Base-by-base conservation (phyloP, 2,888 invertebrate genomes). In the Cerastoderma edule region DNA sequence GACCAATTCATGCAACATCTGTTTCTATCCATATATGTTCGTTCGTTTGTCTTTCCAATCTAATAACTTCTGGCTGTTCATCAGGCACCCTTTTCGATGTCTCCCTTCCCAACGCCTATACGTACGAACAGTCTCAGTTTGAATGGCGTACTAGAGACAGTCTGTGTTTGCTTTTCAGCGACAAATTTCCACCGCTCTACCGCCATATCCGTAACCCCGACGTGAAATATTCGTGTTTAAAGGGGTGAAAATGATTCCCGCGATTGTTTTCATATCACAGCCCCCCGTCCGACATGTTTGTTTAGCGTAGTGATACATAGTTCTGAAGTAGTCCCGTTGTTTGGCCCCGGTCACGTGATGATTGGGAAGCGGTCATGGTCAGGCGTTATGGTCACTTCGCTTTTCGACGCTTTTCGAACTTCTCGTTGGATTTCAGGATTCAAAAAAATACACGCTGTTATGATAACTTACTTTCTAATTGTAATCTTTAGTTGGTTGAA, bases 251-350 rank as follows among this genome's bases (percentile, higher is more conserved):
- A 83, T 75, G 77, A 75, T 84, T 75, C 74, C 67, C 72, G 67
- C 80, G 83, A 80, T 80, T 82, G 72, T 72, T 80, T 79, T 75
- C 83, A 85, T 85, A 78, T 69, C 65, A 76, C 53, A 66, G 80
- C 19, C 60, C n/a, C n/a, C 72, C 75, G 82, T 80, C 82, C 56
- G 56, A 65, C 73, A 28, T 78, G 77, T 85, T 85, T 83, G 79
- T 72, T 75, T 79, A 67, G 22, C 63, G 60, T 60, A 60, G 39
- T 60, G 60, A 39, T 60, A 60, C 60, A 60, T 53, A 39, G 39
- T 57, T 39, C 48, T 57, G 64, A 71, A 72, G 72, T 75, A 68
- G 78, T 53, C 68, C 78, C 57, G 44, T 50, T 56, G 67, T 60
- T 63, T 57, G 35, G 32, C 30, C 71, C 67, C 44, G 44, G 46